Evolutionary conservation across 2,797 vertebrate genomes (phyloP).

Genomic region (Ptychobarbus kaznakovi): DNA sequence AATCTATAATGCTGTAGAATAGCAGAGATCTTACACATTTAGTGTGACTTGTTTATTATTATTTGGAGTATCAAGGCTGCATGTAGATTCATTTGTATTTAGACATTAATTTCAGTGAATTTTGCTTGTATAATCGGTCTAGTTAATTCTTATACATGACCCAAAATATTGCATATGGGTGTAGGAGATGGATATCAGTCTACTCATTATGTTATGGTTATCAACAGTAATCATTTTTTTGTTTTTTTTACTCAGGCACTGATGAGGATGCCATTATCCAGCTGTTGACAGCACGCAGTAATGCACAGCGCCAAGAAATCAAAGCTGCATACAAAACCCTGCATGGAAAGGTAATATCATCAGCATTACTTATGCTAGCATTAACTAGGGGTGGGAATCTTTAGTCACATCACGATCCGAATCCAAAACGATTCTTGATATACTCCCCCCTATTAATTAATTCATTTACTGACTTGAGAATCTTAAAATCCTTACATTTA

Average conservation of each 20-base stretch:
- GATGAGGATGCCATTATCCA: conserved; percentile 89
- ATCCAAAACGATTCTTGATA: too few species aligned
- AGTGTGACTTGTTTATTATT: background rate
- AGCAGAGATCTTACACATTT: background rate
- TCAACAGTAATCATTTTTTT: background rate
- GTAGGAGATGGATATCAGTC: background rate
- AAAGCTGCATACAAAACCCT: conserved; percentile 86
- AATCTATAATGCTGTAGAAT: background rate
- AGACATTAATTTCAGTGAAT: too few species aligned
- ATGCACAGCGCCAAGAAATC: conserved; percentile 91
- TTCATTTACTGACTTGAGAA: too few species aligned
- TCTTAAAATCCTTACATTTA: too few species aligned
- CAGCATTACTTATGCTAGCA: background rate
- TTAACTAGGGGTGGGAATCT: too few species aligned
- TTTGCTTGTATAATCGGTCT: background rate
- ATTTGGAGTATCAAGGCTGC: too few species aligned
- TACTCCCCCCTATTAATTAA: too few species aligned
- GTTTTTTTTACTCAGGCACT: conserved; percentile 79
- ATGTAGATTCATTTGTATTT: too few species aligned
- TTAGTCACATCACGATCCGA: too few species aligned
- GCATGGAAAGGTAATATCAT: conserved; percentile 87
- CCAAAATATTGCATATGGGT: background rate
- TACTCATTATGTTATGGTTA: background rate
- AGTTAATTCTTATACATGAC: background rate
- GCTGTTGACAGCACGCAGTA: conserved; percentile 86